phyloP scores from a whole-genome alignment of 2,888 invertebrate species.

The Monochamus alternatus region DNA sequence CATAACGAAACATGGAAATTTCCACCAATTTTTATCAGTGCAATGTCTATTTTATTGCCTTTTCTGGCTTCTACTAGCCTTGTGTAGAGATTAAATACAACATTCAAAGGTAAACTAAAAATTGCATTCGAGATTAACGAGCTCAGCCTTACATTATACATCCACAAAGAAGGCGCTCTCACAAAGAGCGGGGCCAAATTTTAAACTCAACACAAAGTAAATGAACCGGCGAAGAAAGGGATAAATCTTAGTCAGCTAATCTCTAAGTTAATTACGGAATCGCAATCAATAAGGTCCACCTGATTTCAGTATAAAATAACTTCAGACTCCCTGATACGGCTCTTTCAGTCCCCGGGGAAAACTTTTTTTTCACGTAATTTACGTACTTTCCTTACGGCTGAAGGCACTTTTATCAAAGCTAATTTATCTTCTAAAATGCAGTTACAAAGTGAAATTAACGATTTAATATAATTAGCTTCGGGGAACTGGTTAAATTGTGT shows the following conservation, averaged over 20 bases:
- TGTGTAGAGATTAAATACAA: too few species aligned
- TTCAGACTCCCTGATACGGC: slow-evolving; percentile 44
- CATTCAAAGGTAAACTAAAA: not conserved
- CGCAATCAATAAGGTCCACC: slow-evolving; percentile 52
- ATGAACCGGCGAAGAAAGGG: slow-evolving; percentile 31
- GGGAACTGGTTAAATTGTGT: slow-evolving; percentile 40
- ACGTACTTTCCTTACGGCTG: slow-evolving; percentile 51
- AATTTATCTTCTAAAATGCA: slow-evolving; percentile 62
- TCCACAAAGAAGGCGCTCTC: slow-evolving; percentile 9
- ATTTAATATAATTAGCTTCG: slow-evolving; percentile 50
- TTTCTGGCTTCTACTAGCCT: too few species aligned
- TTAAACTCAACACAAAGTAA: slow-evolving; percentile 29
- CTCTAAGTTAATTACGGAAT: slow-evolving; percentile 52
- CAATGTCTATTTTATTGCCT: too few species aligned
- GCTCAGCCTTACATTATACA: not conserved
- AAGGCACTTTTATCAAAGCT: slow-evolving; percentile 63
- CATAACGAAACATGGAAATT: too few species aligned
- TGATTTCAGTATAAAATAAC: slow-evolving; percentile 44
- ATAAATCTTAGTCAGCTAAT: slow-evolving; percentile 39
- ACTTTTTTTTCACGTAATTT: slow-evolving; percentile 42
- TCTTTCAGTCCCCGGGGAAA: slow-evolving; percentile 37
- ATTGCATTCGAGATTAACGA: not conserved
- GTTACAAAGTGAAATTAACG: slow-evolving; percentile 54
- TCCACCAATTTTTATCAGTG: not conserved
- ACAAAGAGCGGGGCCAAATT: slow-evolving; percentile 1